Evolutionary conservation across 2,888 invertebrate species (phyloP).

Genomic region (Microdon myrmicae): DNA sequence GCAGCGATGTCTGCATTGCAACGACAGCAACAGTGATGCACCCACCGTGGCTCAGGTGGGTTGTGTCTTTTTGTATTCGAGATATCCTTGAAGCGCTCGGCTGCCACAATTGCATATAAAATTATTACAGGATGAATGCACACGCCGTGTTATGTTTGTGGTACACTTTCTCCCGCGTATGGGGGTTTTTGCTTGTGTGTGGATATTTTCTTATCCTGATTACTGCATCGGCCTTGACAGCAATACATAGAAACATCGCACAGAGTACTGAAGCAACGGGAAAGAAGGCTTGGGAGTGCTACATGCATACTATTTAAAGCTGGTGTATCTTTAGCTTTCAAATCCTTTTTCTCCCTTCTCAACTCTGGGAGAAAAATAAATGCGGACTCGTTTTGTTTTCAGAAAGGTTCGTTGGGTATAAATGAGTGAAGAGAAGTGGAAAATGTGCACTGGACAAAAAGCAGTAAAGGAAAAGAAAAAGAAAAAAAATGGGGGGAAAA

Average conservation of each 20-base stretch:
- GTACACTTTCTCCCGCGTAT: no score
- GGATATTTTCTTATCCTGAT: slow-evolving; percentile 38
- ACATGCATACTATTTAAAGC: neutral
- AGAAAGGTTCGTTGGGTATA: slow-evolving; percentile 31
- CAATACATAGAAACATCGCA: slow-evolving; percentile 33
- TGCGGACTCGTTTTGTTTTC: slow-evolving; percentile 38
- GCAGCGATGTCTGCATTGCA: neutral
- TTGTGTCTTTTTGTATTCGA: slow-evolving; percentile 21
- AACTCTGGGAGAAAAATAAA: slow-evolving; percentile 22
- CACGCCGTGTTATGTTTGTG: slow-evolving; percentile 8
- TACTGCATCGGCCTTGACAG: slow-evolving; percentile 44
- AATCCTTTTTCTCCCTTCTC: slow-evolving; percentile 8
- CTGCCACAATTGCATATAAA: slow-evolving; percentile 49
- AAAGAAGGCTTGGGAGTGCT: no score
- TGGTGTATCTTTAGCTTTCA: neutral
- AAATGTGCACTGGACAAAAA: slow-evolving; percentile 4
- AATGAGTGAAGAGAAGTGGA: slow-evolving; percentile 22
- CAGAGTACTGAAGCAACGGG: neutral
- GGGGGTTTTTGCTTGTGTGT: slow-evolving; percentile 16
- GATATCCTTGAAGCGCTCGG: slow-evolving; percentile 46
- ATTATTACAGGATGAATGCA: slow-evolving; percentile 48
- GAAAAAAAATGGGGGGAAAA: slow-evolving; percentile 8
- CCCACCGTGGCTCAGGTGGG: slow-evolving; percentile 15
- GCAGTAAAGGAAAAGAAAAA: neutral
- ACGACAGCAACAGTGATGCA: neutral